Base-by-base conservation (phyloP, 2,888 invertebrate genomes). In the Oeneis ivallda region DNA sequence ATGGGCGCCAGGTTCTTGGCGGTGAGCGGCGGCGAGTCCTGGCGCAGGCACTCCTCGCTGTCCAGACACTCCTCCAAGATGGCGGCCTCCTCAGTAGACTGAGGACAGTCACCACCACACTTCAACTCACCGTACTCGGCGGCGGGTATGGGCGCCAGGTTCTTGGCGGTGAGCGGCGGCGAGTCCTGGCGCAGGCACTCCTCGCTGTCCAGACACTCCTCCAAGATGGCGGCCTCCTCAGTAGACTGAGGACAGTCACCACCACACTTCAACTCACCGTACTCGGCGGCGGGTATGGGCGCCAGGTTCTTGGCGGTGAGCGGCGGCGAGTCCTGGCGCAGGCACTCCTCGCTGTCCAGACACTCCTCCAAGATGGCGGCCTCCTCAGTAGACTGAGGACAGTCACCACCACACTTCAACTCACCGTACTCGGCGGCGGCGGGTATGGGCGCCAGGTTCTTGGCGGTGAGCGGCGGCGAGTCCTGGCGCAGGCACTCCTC, bases 41-140 rank as follows among this genome's bases (percentile, higher is more conserved):
- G 76, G 9, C 77, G 56, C 57, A 76, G 54, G 37, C 72, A 71
- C 37, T 72, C 69, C 15, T 71, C 72, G 10, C 63, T 62, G 58
- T 79, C 80, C n/a, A 82, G 65, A 41, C 83, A 79, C 76, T 85
- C 85, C 76, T 83, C 86, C 54, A 85, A 52, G 13, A 85, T 82
- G 62, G 81, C 80, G 0, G 76, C 78, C 15, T 79, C 82, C 1
- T 75, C 76, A 8, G 37, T 49, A 26, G 26, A 26, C 5, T 26
- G 26, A 4, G 26, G 26, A 26, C 26, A 26, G 26, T 26, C 3
- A 26, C 3, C 2, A 4, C 2, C 2, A 3, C n/a, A n/a, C n/a
- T n/a, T n/a, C n/a, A n/a, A 37, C 49, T 50, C 49, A 50, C 85
- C 83, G 56, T 81, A 85, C 5, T 85, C 85, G 0, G 82, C 77